These are phyloP conservation scores for Aspidiotus rigidus DNA, from an alignment of 2,888 invertebrate species.

Conservation along the genomic window DNA sequence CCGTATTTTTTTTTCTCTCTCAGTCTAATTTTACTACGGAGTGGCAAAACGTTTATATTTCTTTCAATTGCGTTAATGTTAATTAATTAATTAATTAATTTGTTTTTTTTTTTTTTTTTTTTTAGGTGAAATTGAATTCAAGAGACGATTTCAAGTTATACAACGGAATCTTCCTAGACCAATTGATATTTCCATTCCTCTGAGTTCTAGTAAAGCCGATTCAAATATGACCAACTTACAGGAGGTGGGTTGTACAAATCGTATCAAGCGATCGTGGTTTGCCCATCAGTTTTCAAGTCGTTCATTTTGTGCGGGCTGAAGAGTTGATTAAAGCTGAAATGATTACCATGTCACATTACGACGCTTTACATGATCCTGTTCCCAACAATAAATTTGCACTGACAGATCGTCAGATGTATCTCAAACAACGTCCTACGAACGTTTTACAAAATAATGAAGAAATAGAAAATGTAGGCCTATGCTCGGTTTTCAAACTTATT, in stretches of 20 bases:
- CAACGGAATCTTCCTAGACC: conserved; percentile 79
- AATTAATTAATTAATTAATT: too few species aligned
- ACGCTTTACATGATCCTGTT: conserved; percentile 69
- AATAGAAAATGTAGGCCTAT: conserved; percentile 49
- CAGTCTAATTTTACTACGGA: too few species aligned
- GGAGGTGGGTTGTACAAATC: conserved; percentile 45
- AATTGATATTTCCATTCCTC: conserved; percentile 70
- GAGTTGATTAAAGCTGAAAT: conserved; percentile 93
- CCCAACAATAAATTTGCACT: conserved; percentile 42
- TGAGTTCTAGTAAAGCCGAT: conserved; percentile 66
- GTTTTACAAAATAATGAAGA: conserved; percentile 60
- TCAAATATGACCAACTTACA: conserved; percentile 77
- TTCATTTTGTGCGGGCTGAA: conserved; percentile 58
- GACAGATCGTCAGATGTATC: conserved; percentile 65
- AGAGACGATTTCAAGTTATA: conserved; percentile 72
- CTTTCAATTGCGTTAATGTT: too few species aligned
- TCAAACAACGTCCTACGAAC: conserved; percentile 81
- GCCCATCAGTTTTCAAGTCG: not conserved
- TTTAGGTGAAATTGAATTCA: conserved; percentile 56
- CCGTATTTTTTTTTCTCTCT: too few species aligned
- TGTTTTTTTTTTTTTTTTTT: too few species aligned
- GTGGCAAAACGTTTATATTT: too few species aligned
- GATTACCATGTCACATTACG: conserved; percentile 88
- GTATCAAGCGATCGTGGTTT: not conserved
- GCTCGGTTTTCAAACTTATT: conserved; percentile 33